Percentiles rank a stretch among this genome's conserved stretches.
Evolutionary conservation across 2,888 invertebrate genomes (phyloP).

Genomic region (Apotomis turbidana): DNA sequence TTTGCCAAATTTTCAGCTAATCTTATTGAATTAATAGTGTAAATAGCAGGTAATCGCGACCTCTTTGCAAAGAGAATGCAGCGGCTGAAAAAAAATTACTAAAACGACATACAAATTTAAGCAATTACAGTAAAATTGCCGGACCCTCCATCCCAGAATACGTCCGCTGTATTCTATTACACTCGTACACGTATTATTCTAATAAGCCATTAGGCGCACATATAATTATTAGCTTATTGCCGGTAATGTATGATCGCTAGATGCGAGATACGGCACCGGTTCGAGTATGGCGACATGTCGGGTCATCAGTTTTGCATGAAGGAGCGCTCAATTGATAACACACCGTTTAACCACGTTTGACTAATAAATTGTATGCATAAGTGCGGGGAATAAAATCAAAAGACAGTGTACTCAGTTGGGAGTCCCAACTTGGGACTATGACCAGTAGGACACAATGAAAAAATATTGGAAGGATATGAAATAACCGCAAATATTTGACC

Average conservation of each 20-base stretch:
- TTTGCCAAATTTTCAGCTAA: too few relatives aligned
- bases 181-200: constrained; percentile 60
- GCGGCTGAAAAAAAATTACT: too few relatives aligned
- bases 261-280: constrained; percentile 33
- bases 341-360: constrained; percentile 14
- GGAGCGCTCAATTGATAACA: constrained; percentile 30
- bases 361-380: constrained; percentile 26
- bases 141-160: constrained; percentile 49
- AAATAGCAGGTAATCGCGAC: too few relatives aligned
- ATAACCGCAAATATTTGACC: too few relatives aligned
- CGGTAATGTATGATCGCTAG: constrained; percentile 54
- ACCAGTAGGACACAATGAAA: background rate
- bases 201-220: constrained; percentile 59
- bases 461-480: too few relatives aligned
- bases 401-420: too few relatives aligned
- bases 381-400: background rate
- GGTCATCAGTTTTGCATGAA: constrained; percentile 32
- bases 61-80: too few relatives aligned
- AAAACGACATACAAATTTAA: too few relatives aligned
- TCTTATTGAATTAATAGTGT: too few relatives aligned
- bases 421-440: background rate
- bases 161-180: constrained; percentile 51
- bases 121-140: background rate
- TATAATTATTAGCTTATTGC: constrained; percentile 66
- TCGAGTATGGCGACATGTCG: constrained; percentile 29